Percentiles rank a stretch among this genome's conserved stretches.
These are phyloP conservation scores for Phortica variegata DNA, from an alignment of 1,140 invertebrate genomes.

Conservation along the genomic window DNA sequence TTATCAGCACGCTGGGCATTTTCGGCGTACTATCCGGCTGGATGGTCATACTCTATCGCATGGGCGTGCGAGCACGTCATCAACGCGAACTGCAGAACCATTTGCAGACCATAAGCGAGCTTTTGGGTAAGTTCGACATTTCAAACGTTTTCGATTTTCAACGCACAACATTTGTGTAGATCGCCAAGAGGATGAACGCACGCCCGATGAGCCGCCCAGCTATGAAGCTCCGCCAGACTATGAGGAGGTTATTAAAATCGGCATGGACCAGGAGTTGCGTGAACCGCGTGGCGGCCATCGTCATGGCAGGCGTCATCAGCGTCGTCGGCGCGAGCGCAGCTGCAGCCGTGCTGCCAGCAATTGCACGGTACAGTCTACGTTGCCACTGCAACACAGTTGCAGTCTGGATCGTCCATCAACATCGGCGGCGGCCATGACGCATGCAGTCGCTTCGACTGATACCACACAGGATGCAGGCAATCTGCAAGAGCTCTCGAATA, in stretches of 20 bases:
- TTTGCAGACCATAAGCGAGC: conserved; percentile 68
- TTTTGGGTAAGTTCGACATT: conserved; percentile 60
- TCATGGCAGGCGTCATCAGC: conserved; percentile 12
- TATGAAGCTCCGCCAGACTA: conserved; percentile 74
- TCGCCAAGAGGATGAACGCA: conserved; percentile 61
- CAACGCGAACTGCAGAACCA: conserved; percentile 67
- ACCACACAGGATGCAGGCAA: conserved; percentile 29
- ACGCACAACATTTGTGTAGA: conserved; percentile 38
- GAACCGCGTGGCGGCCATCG: conserved; percentile 37
- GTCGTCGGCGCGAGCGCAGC: conserved; percentile 13
- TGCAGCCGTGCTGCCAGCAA: conserved; percentile 42
- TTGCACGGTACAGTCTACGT: conserved; percentile 39
- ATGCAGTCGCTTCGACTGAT: conserved; percentile 36
- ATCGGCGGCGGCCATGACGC: conserved; percentile 41
- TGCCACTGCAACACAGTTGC: conserved; percentile 39
- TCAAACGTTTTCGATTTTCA: background rate
- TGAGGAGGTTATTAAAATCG: conserved; percentile 67
- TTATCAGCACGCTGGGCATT: conserved; percentile 65
- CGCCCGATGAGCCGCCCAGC: conserved; percentile 66
- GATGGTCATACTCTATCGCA: conserved; percentile 66
- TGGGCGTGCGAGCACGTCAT: conserved; percentile 64
- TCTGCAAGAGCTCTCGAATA: conserved; percentile 25
- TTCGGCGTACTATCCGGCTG: conserved; percentile 66
- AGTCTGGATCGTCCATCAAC: conserved; percentile 37
- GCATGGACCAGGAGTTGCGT: conserved; percentile 51